These are phyloP conservation scores for Caprella mutica DNA, from an alignment of 2,888 invertebrate species.

Conservation along the genomic window DNA sequence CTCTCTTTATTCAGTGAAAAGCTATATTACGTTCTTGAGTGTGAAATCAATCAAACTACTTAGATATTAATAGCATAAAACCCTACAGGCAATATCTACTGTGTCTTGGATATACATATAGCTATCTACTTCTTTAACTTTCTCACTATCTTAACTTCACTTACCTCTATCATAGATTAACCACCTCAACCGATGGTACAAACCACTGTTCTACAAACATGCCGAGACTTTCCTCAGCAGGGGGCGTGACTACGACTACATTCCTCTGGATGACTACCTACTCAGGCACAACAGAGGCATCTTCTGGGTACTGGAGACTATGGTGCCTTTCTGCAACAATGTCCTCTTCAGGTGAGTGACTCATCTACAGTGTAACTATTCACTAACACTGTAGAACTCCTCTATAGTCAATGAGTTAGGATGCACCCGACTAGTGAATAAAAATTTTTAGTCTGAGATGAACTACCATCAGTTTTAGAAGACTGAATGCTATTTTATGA, in stretches of 20 bases:
- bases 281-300: slow-evolving; percentile 56
- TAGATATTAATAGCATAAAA: too few species aligned
- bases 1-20: too few species aligned
- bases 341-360: slow-evolving; percentile 48
- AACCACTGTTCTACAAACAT: slow-evolving; percentile 61
- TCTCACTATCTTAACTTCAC: neutral
- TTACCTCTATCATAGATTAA: slow-evolving; percentile 46
- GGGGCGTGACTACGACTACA: slow-evolving; percentile 48
- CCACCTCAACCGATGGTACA: slow-evolving; percentile 52
- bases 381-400: too few species aligned
- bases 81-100: too few species aligned
- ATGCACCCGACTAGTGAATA: too few species aligned
- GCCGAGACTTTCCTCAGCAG: slow-evolving; percentile 48
- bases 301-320: slow-evolving; percentile 61
- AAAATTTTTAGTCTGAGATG: too few species aligned
- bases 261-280: slow-evolving; percentile 54
- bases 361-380: too few species aligned
- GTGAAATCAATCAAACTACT: too few species aligned
- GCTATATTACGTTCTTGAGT: too few species aligned
- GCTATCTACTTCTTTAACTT: neutral
- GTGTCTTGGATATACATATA: neutral
- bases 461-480: too few species aligned
- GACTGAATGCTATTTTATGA: too few species aligned
- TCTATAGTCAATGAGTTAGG: too few species aligned
- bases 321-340: slow-evolving; percentile 59